Percentiles rank a stretch among this genome's conserved stretches.
Conservation (phyloP, 2,113 vertebrate genomes). For the Syngnathus typhle region DNA sequence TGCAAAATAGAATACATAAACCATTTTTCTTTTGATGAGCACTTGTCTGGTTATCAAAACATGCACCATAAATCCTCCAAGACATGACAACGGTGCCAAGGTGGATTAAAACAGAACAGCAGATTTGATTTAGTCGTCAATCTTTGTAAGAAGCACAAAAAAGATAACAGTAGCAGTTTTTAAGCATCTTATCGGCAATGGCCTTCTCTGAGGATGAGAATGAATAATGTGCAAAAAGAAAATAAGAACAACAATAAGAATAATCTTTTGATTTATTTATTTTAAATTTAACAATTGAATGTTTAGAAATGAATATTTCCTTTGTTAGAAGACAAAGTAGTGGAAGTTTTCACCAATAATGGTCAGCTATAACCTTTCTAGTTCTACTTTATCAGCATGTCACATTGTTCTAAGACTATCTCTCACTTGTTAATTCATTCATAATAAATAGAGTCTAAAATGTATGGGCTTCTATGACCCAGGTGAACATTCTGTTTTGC, state of each 20-base stretch:
- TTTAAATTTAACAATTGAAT: conserved; percentile 19
- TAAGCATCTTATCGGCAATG: neutral
- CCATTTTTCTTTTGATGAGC: no score
- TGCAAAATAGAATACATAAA: conserved; percentile 6
- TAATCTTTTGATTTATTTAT: conserved; percentile 15
- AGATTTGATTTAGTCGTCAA: conserved; percentile 22
- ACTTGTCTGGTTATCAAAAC: neutral
- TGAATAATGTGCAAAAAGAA: conserved; percentile 45
- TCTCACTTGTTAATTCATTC: conserved; percentile 2
- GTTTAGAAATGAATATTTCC: neutral
- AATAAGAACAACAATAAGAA: conserved; percentile 9
- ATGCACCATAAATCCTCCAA: no score
- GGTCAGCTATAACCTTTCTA: neutral
- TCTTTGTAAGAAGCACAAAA: conserved; percentile 23
- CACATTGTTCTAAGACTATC: conserved; percentile 4
- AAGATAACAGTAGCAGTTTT: conserved; percentile 10
- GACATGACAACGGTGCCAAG: neutral
- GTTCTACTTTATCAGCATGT: neutral
- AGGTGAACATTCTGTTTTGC: conserved; percentile 9
- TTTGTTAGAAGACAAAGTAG: neutral
- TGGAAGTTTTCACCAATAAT: neutral
- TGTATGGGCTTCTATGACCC: conserved; percentile 3
- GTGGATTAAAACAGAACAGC: conserved; percentile 17
- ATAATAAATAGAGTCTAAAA: conserved; percentile 5
- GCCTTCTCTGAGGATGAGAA: conserved; percentile 21